Evolutionary conservation across 2,888 invertebrate genomes (phyloP), one percentile per base, ranked within the genome.

Genomic region (Phyllotreta striolata): DNA sequence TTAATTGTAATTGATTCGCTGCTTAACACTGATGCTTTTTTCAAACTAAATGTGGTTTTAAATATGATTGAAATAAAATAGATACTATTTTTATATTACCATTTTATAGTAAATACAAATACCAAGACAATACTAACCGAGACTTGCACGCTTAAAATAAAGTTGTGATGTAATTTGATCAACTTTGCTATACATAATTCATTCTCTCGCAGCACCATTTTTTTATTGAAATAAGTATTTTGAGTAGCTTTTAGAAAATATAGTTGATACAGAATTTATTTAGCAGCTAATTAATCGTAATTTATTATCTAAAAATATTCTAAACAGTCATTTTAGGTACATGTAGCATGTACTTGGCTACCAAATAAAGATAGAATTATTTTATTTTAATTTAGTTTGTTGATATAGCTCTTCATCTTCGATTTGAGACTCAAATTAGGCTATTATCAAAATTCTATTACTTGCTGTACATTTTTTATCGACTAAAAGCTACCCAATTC

Each of bases 131-230:
- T 37, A 35, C 4, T 35, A 49, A 49, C 49, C 49, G 35, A 49
- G 35, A 47, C 14, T 49, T 49, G 49, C 49, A 9, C 49, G 10
- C 49, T 49, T 49, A 49, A 49, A 49, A 35, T 49, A 49, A 49
- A 49, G 34, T 49, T 49, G 49, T 49, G 49, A 49, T 49, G 35
- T 49, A 49, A 49, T 49, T 49, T 49, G 49, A 10, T 49, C 49
- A 34, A 49, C 12, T 49, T 49, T 7, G 34, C 49, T 49, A 24
- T n/a, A n/a, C n/a, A n/a, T 49, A 35, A 35, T 49, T 35, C 37
- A 49, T 37, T n/a, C 35, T 37, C 9, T 47, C 37, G 49, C 49
- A 49, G 49, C 49, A 49, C 49, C 49, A 49, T 49, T 49, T 49
- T 49, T 49, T 24, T 24, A 5, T 35, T 35, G 34, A 13, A 49